Evolutionary conservation across 2,888 invertebrate species (phyloP), one percentile per base, ranked within the genome.

Genomic region (Orthonevra nobilis): DNA sequence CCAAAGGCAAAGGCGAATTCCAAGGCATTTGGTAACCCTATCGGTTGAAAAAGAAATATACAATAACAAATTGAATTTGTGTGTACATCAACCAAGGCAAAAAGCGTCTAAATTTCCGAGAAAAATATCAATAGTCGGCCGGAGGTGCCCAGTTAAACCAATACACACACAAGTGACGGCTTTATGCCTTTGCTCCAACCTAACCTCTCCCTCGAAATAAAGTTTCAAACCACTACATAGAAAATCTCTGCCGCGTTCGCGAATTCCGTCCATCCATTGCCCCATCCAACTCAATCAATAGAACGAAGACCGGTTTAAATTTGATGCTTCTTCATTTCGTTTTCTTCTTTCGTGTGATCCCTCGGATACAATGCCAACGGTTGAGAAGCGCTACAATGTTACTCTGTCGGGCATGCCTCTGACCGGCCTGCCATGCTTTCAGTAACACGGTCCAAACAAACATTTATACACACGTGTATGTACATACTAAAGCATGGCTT

Each of bases 1-100:
- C 50, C 20, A 30, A 61, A 54, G 19, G 3, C 10, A 15, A 2
- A 15, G 12, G 9, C 23, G 3, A 19, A 38, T 48, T 68, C 28
- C 14, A 46, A 34, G 40, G 19, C 42, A 54, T 46, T 69, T 69
- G 61, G 54, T 75, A 75, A 69, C 74, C 69, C 74, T 75, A 69
- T 40, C 23, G 3, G 3, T 5, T 5, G 23, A 9, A 19, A 38
- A 20, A 10, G 15, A 64, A 40, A 30, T 17, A 32, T 14, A 56
- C 17, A 14, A 10, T 3, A 23, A 1, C 19, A 26, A 17, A 12
- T 9, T 15, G 15, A 23, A 2, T 34, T 0, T 36, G 44, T 28
- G 12, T 14, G 9, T 26, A 7, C 17, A 15, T 23, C 23, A 7
- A 48, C 14, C 48, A 28, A 63, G 50, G 9, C 10, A 10, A n/a